Percentiles rank a stretch among this genome's conserved stretches.
phyloP scores from a whole-genome alignment of 1,140 invertebrate species.

The Euborellia annulipes region DNA sequence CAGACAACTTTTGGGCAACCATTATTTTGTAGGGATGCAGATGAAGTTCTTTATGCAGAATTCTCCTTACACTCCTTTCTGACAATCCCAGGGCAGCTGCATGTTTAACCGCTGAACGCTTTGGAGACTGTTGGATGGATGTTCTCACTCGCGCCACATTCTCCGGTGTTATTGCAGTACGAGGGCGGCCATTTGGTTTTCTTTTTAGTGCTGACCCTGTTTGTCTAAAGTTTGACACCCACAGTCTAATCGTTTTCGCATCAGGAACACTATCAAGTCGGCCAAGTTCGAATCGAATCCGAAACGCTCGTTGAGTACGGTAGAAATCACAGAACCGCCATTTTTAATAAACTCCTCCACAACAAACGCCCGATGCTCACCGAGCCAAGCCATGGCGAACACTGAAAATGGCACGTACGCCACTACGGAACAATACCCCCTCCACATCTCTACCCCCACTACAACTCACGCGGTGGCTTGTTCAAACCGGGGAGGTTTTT shows the following conservation, averaged over 20 bases:
- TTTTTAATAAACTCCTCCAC: conserved; percentile 13
- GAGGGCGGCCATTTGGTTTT: conserved; percentile 8
- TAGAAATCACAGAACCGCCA: conserved; percentile 11
- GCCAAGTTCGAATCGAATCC: conserved; percentile 9
- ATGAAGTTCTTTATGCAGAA: too few species aligned
- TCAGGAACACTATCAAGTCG: conserved; percentile 10
- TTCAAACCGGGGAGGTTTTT: conserved; percentile 6
- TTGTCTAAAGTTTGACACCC: conserved; percentile 13
- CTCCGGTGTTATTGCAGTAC: conserved; percentile 7
- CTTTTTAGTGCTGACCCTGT: conserved; percentile 13
- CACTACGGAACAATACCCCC: neutral
- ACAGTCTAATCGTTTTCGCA: conserved; percentile 9
- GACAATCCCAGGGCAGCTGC: conserved; percentile 1
- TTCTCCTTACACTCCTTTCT: too few species aligned
- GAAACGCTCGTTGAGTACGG: conserved; percentile 8
- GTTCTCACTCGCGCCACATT: neutral
- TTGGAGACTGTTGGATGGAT: conserved; percentile 2
- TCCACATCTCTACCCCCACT: neutral
- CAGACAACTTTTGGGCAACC: too few species aligned
- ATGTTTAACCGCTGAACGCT: conserved; percentile 1
- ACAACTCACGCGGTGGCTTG: neutral
- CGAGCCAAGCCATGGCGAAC: conserved; percentile 11
- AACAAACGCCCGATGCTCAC: conserved; percentile 13
- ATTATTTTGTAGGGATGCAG: too few species aligned
- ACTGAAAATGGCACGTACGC: conserved; percentile 9